A percentile compares a stretch with the other conserved stretches of the same genome.
Evolutionary conservation across 2,888 invertebrate species (phyloP).

Genomic region (Cerceris rybyensis): DNA sequence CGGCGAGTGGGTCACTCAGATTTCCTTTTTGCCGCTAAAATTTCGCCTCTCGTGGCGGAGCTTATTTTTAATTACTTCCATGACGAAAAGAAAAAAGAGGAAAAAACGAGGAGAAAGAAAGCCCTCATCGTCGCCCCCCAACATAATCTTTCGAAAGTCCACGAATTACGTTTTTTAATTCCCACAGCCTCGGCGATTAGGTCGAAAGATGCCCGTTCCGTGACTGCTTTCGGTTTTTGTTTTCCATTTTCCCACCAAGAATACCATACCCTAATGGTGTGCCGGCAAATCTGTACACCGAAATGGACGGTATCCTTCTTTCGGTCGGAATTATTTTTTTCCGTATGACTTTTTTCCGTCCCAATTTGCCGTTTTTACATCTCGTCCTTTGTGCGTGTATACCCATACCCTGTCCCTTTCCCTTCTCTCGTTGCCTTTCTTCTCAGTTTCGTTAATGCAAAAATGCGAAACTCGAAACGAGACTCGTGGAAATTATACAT

Average conservation of each 20-base stretch:
- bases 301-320: conserved; percentile 22
- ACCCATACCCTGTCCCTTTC: not conserved
- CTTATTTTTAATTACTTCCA: conserved; percentile 50
- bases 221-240: conserved; percentile 37
- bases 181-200: conserved; percentile 57
- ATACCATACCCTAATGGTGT: conserved; percentile 18
- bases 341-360: not conserved
- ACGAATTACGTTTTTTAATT: conserved; percentile 65
- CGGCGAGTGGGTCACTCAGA: conserved; percentile 6
- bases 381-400: not conserved
- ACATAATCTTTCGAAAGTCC: conserved; percentile 57
- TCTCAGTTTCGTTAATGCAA: not conserved
- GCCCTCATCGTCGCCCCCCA: not conserved
- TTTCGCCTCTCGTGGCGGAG: conserved; percentile 10
- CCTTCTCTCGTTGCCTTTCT: not conserved
- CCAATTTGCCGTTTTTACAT: not conserved
- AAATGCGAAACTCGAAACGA: too few species aligned
- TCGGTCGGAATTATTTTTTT: not conserved
- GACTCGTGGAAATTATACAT: not conserved
- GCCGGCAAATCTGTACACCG: conserved; percentile 33
- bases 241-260: conserved; percentile 34
- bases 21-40: conserved; percentile 10
- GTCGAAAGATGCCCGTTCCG: conserved; percentile 34
- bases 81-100: conserved; percentile 15
- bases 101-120: conserved; percentile 2